Evolutionary conservation across 1,140 invertebrate genomes (phyloP).

Genomic region (Drosophila erecta): DNA sequence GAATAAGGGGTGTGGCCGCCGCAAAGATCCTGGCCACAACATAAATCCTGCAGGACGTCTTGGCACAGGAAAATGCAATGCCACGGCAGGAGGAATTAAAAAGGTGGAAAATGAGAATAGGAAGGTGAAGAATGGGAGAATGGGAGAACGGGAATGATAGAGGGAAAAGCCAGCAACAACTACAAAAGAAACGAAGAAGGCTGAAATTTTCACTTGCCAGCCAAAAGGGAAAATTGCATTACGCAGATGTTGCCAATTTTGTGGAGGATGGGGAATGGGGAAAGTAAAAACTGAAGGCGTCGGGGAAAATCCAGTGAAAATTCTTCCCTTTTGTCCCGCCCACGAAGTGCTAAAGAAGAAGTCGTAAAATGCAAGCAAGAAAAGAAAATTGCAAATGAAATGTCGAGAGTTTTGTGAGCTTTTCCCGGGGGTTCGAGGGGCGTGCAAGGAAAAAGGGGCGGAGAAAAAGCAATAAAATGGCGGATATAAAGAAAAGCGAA

Average conservation of each 20-base stretch:
- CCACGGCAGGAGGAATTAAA: constrained; percentile 53
- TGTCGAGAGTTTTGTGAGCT: constrained; percentile 59
- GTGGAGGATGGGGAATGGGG: neutral
- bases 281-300: neutral
- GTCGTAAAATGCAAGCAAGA: constrained; percentile 74
- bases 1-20: constrained; percentile 49
- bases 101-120: constrained; percentile 34
- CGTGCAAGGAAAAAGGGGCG: constrained; percentile 7
- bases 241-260: constrained; percentile 77
- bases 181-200: constrained; percentile 38
- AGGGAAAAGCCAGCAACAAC: constrained; percentile 27
- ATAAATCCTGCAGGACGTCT: constrained; percentile 49
- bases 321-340: constrained; percentile 16
- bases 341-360: constrained; percentile 68
- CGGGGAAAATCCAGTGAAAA: constrained; percentile 14
- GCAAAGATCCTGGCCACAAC: constrained; percentile 46
- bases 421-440: constrained; percentile 13
- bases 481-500: constrained; percentile 54
- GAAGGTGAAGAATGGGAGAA: neutral
- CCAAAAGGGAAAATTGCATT: constrained; percentile 74
- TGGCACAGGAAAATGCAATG: constrained; percentile 37
- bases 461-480: constrained; percentile 68
- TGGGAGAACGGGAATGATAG: constrained; percentile 14
- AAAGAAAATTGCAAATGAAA: constrained; percentile 79
- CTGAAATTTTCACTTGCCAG: constrained; percentile 51